Evolutionary conservation across 2,113 vertebrate genomes (phyloP).

Genomic region (Oreocharis arfaki): DNA sequence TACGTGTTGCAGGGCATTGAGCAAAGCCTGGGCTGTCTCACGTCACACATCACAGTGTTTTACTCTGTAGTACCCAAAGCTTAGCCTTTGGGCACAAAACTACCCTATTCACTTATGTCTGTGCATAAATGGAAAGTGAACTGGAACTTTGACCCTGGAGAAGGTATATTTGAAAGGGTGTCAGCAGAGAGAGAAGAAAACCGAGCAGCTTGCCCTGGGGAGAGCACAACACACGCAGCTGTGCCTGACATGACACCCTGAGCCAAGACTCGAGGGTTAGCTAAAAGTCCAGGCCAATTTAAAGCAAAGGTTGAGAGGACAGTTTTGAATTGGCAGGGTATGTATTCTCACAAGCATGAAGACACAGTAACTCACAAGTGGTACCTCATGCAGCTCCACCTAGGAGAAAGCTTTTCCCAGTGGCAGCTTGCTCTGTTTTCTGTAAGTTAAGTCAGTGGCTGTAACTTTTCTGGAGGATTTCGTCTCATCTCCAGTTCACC

Average conservation of each 20-base stretch:
- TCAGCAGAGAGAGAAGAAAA: background rate
- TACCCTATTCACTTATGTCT: background rate
- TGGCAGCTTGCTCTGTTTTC: background rate
- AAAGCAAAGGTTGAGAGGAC: background rate
- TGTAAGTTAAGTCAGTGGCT: background rate
- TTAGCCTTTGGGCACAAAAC: background rate
- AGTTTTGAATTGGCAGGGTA: background rate
- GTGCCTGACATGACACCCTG: background rate
- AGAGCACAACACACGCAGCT: rapidly evolving
- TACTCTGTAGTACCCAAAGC: background rate
- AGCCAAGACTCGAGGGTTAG: background rate
- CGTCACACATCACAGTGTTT: background rate
- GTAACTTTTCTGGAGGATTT: background rate
- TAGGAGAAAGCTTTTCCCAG: background rate
- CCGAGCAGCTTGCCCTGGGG: background rate
- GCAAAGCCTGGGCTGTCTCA: background rate
- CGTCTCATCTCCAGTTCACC: background rate
- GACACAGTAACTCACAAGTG: too few species aligned
- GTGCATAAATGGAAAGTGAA: background rate
- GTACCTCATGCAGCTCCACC: background rate
- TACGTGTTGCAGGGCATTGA: background rate
- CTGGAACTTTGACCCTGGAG: background rate
- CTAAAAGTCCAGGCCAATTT: background rate
- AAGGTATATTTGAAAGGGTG: background rate
- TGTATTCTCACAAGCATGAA: rapidly evolving